Evolutionary conservation across 2,797 vertebrate genomes (phyloP), one percentile per base, ranked within the genome.

Genomic region (Spinus olivaceus): DNA sequence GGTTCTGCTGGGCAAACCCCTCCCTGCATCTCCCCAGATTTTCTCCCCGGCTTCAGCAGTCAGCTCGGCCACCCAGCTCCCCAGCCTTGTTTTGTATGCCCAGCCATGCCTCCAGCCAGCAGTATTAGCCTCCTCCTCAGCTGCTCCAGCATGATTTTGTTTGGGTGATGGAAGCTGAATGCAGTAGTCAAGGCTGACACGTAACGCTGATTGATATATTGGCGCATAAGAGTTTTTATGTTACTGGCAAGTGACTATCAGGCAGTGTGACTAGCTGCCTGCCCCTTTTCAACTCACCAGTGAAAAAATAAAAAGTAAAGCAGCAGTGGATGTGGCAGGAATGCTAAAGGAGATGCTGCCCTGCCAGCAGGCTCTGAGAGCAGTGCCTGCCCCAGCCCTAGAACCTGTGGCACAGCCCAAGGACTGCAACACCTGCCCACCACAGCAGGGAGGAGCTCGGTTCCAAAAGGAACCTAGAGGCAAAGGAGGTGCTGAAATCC

Each of bases 241-340:
- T 81, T 86, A 71, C 91, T 95, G 95, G 93, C 95, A 94, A 94
- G 85, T 71, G 88, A 81, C 88, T 96, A 86, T 87, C 92, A 73
- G 94, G 73, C 10, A 8, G 28, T 61, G 80, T 51, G 84, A 96
- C 81, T 81, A 33, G 81, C 92, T 96, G 87, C 14, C 4, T 71
- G 76, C 73, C 88, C 88, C 87, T 81, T 78, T 65, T 65, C 76
- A 81, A 83, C 76, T 88, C 14, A 25, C 69, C 87, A 66, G 65
- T 17, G 41, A 42, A 61, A 73, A 91, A 72, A 53, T 6, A 44
- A 50, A 30, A 83, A 91, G 73, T 7, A 83, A 92, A 70, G 60
- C 53, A 56, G 56, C 33, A 41, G 67, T 7, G 61, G 69, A 81
- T 14, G 63, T 14, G 3, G 85, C 46, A 65, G 72, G 65, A 88